Conservation (phyloP, 2,113 vertebrate genomes). For the Melanostigma gelatinosum region DNA sequence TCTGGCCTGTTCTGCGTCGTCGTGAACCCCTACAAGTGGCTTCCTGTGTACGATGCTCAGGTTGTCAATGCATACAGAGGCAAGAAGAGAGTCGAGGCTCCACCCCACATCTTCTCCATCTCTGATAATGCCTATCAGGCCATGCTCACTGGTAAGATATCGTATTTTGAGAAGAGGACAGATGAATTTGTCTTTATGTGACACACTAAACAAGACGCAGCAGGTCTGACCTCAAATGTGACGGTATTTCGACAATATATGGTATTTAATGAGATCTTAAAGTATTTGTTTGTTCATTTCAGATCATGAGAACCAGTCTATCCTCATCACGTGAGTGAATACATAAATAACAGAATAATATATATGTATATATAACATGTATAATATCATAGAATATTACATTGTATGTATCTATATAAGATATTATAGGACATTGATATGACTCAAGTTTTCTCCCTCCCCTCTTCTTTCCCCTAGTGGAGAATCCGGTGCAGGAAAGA, state of each 20-base stretch:
- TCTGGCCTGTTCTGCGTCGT: slow-evolving; percentile 91
- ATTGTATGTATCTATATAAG: neutral
- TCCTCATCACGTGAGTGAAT: slow-evolving; percentile 88
- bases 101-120: slow-evolving; percentile 81
- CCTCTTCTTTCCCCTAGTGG: slow-evolving; percentile 76
- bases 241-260: neutral
- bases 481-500: slow-evolving; percentile 97
- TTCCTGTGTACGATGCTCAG: slow-evolving; percentile 85
- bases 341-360: neutral
- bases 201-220: neutral
- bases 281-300: slow-evolving; percentile 18
- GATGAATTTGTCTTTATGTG: neutral
- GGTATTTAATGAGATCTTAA: neutral
- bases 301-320: slow-evolving; percentile 88
- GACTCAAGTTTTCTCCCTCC: neutral
- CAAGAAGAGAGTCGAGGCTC: slow-evolving; percentile 82
- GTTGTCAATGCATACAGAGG: slow-evolving; percentile 73
- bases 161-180: neutral
- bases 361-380: neutral
- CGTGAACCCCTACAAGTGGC: slow-evolving; percentile 92
- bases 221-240: neutral
- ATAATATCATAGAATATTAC: neutral
- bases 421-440: neutral
- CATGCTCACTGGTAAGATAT: slow-evolving; percentile 79
- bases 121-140: slow-evolving; percentile 82